Percentiles rank a stretch among this genome's conserved stretches.
These are phyloP conservation scores for Gari tellinella DNA, from an alignment of 2,888 invertebrate genomes.

Conservation along the genomic window DNA sequence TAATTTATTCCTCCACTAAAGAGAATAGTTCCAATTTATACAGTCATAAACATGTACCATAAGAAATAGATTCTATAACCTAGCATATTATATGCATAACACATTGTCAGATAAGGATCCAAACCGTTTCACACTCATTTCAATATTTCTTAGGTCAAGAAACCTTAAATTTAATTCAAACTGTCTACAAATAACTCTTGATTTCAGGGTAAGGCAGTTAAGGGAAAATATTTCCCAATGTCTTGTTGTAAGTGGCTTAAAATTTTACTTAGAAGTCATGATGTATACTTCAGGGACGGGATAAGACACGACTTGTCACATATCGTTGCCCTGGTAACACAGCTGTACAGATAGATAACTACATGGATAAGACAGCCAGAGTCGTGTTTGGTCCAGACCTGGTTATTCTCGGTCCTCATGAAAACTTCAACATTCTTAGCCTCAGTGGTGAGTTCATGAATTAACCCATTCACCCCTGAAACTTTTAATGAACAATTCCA, in stretches of 20 bases:
- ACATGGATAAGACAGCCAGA: conserved; percentile 78
- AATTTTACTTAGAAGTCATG: not conserved
- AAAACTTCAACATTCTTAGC: conserved; percentile 80
- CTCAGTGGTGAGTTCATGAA: conserved; percentile 75
- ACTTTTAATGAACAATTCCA: too few relatives aligned
- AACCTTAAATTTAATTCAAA: too few relatives aligned
- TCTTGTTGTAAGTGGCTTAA: not conserved
- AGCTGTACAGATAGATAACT: conserved; percentile 81
- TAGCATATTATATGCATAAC: too few relatives aligned
- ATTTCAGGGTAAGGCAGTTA: too few relatives aligned
- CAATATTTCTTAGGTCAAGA: too few relatives aligned
- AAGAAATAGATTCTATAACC: too few relatives aligned
- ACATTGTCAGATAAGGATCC: too few relatives aligned
- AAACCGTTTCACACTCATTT: too few relatives aligned
- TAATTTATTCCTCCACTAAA: too few relatives aligned
- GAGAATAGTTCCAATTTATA: too few relatives aligned
- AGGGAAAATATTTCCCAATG: not conserved
- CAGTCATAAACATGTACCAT: too few relatives aligned
- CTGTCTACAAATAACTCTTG: too few relatives aligned
- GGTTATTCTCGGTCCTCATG: conserved; percentile 81
- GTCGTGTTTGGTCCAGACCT: conserved; percentile 82
- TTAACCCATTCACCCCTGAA: not conserved
- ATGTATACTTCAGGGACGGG: conserved; percentile 65
- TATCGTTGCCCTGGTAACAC: conserved; percentile 82
- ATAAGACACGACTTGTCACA: conserved; percentile 75